phyloP scores from a whole-genome alignment of 1,140 invertebrate species.

The Papilio helenus region DNA sequence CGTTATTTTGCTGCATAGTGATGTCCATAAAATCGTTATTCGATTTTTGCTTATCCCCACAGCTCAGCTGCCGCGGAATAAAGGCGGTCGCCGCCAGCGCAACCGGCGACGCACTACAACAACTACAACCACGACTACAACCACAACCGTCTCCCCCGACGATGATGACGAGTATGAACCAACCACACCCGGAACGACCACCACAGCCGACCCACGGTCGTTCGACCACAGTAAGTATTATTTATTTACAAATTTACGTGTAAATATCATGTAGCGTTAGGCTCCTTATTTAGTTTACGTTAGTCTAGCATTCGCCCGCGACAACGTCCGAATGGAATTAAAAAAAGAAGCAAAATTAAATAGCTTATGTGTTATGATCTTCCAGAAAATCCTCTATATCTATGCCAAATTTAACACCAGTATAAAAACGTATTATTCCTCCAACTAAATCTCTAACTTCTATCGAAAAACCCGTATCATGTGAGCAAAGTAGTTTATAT shows the following conservation, averaged over 20 bases:
- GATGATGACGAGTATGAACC: constrained; percentile 61
- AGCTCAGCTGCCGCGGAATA: constrained; percentile 42
- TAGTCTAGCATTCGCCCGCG: no score
- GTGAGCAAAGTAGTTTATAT: no score
- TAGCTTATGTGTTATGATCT: no score
- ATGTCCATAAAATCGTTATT: neutral
- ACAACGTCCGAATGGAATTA: no score
- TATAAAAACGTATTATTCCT: no score
- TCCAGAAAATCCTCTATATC: no score
- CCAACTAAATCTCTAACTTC: no score
- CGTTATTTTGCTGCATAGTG: neutral
- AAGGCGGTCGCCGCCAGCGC: constrained; percentile 54
- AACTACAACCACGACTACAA: constrained; percentile 63
- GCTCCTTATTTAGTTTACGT: no score
- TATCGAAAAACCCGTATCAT: no score
- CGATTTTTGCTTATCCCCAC: constrained; percentile 35
- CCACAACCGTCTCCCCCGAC: constrained; percentile 58
- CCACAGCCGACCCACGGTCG: constrained; percentile 67
- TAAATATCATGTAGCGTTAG: no score
- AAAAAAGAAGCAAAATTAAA: no score
- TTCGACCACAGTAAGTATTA: constrained; percentile 73
- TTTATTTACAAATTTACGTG: neutral
- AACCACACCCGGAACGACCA: constrained; percentile 60
- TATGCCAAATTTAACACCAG: no score
- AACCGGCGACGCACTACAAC: constrained; percentile 67